Base-by-base conservation (phyloP, 1,140 invertebrate genomes). In the Drosophila suzukii region DNA sequence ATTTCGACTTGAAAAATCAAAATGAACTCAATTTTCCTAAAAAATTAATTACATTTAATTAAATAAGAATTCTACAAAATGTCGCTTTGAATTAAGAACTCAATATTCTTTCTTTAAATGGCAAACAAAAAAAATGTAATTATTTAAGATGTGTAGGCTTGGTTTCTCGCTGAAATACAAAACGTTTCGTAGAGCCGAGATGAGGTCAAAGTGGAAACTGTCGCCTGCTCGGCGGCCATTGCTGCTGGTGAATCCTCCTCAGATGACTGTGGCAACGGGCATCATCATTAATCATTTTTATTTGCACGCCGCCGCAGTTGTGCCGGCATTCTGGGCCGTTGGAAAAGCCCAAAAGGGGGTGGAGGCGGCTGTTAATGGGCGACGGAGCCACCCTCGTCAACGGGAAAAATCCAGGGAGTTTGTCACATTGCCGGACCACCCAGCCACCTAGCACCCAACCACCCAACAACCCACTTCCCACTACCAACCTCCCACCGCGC, bases 221-320 rank as follows among this genome's bases (percentile, higher is more conserved):
- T 75, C 81, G 76, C 75, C 78, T 81, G 72, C 80, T 73, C 75
- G 83, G 82, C 82, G 79, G 82, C 78, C 83, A 86, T 81, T 84
- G 61, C 65, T 61, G 44, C 39, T 68, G 55, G 66, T 58, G 63
- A 73, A 57, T 57, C 56, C 55, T 56, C 73, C 75, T 75, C 73
- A 66, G 62, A 61, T 76, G 72, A 55, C 57, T 62, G 47, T 80
- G 81, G 84, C 84, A 84, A 53, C 73, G 73, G 77, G 90, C 90
- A 91, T 91, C 81, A 91, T 91, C 89, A 91, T 91, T 91, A 91
- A 91, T 91, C 89, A 91, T 91, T 91, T 91, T 91, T 91, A 91
- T 91, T 91, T 91, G 90, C 89, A 84, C 78, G 86, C 81, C 76
- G 78, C 78, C 86, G 82, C 86, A 90, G 85, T 90, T 82, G 83